Evolutionary conservation across 2,113 vertebrate genomes (phyloP).

Genomic region (Petaurus breviceps): DNA sequence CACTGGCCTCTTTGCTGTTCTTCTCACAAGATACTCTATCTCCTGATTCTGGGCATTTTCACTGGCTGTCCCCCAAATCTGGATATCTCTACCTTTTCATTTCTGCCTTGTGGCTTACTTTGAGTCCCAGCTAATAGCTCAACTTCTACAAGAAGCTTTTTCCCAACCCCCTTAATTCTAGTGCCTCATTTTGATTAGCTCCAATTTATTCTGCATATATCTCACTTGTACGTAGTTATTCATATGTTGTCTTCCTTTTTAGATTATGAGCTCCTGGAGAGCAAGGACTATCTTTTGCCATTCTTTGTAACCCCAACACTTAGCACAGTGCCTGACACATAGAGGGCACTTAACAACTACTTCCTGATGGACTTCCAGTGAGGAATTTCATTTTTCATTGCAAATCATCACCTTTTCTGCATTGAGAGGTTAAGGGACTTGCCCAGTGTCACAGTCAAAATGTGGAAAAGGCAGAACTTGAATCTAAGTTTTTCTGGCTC

Average conservation of each 20-base stretch:
- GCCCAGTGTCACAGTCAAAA: background rate
- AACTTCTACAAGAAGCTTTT: background rate
- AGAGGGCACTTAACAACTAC: background rate
- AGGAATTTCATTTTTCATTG: background rate
- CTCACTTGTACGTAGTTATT: background rate
- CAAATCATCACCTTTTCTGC: background rate
- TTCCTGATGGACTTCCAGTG: background rate
- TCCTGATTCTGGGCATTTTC: background rate
- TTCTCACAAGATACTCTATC: background rate
- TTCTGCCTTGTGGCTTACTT: background rate
- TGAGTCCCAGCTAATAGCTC: background rate
- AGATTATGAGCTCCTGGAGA: background rate
- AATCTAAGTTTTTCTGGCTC: background rate
- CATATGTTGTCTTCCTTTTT: background rate
- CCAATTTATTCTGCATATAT: background rate
- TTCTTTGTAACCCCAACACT: too few species aligned
- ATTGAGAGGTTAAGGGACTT: background rate
- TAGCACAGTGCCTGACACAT: background rate
- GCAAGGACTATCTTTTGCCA: too few species aligned
- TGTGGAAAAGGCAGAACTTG: background rate
- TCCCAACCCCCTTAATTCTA: background rate
- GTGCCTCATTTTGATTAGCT: background rate
- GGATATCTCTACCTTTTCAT: background rate
- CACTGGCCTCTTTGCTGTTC: background rate
- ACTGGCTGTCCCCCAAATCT: background rate